A percentile compares a stretch with the other conserved stretches of the same genome.
Conservation (phyloP, 2,888 invertebrate species). For the Automeris io region DNA sequence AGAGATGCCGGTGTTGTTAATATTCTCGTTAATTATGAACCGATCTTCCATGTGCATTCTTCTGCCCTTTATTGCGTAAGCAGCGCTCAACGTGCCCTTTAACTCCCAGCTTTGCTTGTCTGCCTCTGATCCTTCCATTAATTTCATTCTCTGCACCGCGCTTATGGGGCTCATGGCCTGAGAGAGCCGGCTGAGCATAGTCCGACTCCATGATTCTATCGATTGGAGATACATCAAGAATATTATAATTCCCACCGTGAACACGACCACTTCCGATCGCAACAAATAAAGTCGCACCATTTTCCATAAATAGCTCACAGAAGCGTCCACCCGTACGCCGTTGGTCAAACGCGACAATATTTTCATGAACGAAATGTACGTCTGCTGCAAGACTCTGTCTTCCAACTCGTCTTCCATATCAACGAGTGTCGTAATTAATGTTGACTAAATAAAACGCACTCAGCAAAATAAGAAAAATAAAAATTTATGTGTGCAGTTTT, state of each 20-base stretch:
- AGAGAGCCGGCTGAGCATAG: constrained; percentile 82
- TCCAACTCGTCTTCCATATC: constrained; percentile 95
- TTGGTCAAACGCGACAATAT: constrained; percentile 88
- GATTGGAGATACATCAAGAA: constrained; percentile 89
- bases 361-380: constrained; percentile 91
- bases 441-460: constrained; percentile 17
- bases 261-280: constrained; percentile 87
- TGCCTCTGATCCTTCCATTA: constrained; percentile 72
- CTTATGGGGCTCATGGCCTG: constrained; percentile 79
- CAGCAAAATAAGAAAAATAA: background rate
- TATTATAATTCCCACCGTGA: constrained; percentile 82
- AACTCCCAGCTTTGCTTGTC: constrained; percentile 85
- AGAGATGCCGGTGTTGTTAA: constrained; percentile 89
- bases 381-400: constrained; percentile 91
- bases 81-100: constrained; percentile 85
- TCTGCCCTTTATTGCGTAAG: constrained; percentile 93
- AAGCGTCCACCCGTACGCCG: constrained; percentile 86
- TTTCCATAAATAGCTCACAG: constrained; percentile 86
- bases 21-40: constrained; percentile 91
- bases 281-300: constrained; percentile 86
- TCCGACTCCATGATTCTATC: constrained; percentile 88
- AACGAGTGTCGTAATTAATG: constrained; percentile 22
- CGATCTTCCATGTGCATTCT: constrained; percentile 96
- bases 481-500: constrained; percentile 4
- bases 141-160: constrained; percentile 78